Evolutionary conservation across 23 tunicate species (phyloP), one percentile per base, ranked within the genome.

Genomic region (Botrylloides violaceus): DNA sequence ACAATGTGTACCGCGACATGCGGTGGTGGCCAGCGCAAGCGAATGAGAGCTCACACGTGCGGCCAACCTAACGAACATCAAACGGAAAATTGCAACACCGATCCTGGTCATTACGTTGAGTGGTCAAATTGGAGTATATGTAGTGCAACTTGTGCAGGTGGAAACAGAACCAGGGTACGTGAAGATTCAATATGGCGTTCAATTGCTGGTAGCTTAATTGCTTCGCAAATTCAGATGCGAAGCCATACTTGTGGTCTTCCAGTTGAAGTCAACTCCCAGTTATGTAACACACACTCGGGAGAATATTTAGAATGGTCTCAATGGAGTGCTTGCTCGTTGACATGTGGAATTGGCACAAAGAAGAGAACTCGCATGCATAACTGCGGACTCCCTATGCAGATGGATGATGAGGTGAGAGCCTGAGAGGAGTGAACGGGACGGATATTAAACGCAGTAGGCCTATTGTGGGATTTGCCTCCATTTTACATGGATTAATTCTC

Each of bases 291-390:
- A 29, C 35, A 70, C 57, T 63, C 73, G 15, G 95, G 95, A 2
- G 70, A 68, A 19, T 87, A 65, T 71, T 65, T 21, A 12, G 32
- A 28, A 21, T 87, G 95, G 95, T 38, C 68, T 21, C 27, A 38
- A 7, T 88, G 96, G 96, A 55, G 72, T 3, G 30, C 72, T 29
- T 88, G 96, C 77, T 50, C 76, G 36, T 66, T 36, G 4, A 61
- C 96, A 32, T 88, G 96, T 73, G 96, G 84, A 28, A 80, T 82
- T 7, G 96, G 96, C 38, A 75, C 82, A 20, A 47, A 73, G n/a
- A 59, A 59, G 23, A 59, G 94, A 86, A 72, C 64, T 18, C 71
- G 98, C 73, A 20, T 64, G 15, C 93, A 86, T 61, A 56, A 86
- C 25, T 93, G 98, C 58, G 84, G 94, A 2, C 53, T 73, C 3